These are phyloP conservation scores for Chrysotoxum bicinctum DNA, from an alignment of 2,888 invertebrate species.

Conservation along the genomic window DNA sequence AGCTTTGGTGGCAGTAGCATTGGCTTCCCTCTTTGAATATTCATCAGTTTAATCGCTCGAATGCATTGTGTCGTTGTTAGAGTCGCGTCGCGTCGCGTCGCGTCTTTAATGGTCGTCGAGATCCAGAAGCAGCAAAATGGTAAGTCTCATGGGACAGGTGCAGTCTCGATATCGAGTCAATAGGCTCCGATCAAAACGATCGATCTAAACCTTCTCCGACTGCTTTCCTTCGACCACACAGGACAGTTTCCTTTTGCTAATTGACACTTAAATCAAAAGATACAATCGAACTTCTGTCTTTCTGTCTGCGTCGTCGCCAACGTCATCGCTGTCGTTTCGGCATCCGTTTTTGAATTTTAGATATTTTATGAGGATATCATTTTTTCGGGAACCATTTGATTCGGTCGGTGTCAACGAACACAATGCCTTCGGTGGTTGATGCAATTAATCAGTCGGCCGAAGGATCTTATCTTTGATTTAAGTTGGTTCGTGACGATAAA, in stretches of 20 bases:
- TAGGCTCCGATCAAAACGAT: constrained; percentile 40
- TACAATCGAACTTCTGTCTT: constrained; percentile 59
- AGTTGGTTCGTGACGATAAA: constrained; percentile 56
- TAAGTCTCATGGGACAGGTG: constrained; percentile 57
- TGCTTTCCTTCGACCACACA: constrained; percentile 59
- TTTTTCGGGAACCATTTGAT: constrained; percentile 36
- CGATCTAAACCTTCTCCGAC: constrained; percentile 32
- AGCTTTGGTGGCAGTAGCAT: constrained; percentile 37
- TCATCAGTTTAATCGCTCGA: constrained; percentile 65
- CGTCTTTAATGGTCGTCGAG: background rate
- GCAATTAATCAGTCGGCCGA: constrained; percentile 67
- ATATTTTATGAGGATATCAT: constrained; percentile 13
- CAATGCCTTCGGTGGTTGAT: constrained; percentile 44
- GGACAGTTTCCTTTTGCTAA: constrained; percentile 69
- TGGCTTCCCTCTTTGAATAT: constrained; percentile 57
- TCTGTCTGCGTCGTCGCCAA: constrained; percentile 8
- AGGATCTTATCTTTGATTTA: constrained; percentile 68
- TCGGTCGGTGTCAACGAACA: constrained; percentile 56
- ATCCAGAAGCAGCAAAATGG: background rate
- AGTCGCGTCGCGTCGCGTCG: background rate
- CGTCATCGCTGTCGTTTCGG: constrained; percentile 18
- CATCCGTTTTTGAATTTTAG: constrained; percentile 28
- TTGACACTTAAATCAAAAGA: constrained; percentile 72
- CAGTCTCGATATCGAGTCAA: constrained; percentile 8
- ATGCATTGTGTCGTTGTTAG: constrained; percentile 21